Percentiles rank a stretch among this genome's conserved stretches.
Evolutionary conservation across 2,888 invertebrate species (phyloP).

Genomic region (Leptarthrus brevirostris): DNA sequence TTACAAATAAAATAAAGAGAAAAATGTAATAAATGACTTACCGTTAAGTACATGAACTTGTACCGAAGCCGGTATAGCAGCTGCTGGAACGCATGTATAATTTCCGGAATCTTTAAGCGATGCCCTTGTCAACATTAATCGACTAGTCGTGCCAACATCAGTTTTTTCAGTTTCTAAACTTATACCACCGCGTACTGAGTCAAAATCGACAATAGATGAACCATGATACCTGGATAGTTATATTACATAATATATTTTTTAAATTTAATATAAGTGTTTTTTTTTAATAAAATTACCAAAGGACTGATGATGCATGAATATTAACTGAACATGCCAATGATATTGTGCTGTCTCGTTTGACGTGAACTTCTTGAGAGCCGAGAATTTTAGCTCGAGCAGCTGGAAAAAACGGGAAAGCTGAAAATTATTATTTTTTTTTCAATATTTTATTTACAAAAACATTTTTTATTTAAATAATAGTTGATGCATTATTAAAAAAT

Average conservation of each 20-base stretch:
- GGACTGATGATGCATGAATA: slow-evolving; percentile 82
- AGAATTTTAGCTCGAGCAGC: slow-evolving; percentile 88
- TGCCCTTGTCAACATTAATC: slow-evolving; percentile 85
- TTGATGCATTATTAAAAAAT: slow-evolving; percentile 28
- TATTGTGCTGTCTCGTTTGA: slow-evolving; percentile 91
- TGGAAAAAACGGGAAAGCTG: slow-evolving; percentile 64
- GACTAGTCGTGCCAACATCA: slow-evolving; percentile 85
- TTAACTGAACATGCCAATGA: slow-evolving; percentile 89
- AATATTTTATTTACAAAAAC: too few species aligned
- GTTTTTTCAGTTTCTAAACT: slow-evolving; percentile 91
- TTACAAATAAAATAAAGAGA: too few species aligned
- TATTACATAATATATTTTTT: background rate
- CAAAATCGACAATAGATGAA: slow-evolving; percentile 81
- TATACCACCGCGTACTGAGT: slow-evolving; percentile 87
- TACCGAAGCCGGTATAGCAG: slow-evolving; percentile 84
- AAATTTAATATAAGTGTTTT: background rate
- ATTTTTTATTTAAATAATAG: slow-evolving; percentile 5
- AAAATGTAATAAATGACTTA: slow-evolving; percentile 68
- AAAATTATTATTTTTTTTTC: background rate
- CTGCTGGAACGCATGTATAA: slow-evolving; percentile 89
- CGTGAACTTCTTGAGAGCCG: slow-evolving; percentile 87
- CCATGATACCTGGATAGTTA: slow-evolving; percentile 82
- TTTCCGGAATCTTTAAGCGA: slow-evolving; percentile 87
- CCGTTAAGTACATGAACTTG: slow-evolving; percentile 88
- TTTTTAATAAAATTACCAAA: slow-evolving; percentile 69